Evolutionary conservation across 2,797 vertebrate genomes (phyloP).

Genomic region (Prionace glauca): DNA sequence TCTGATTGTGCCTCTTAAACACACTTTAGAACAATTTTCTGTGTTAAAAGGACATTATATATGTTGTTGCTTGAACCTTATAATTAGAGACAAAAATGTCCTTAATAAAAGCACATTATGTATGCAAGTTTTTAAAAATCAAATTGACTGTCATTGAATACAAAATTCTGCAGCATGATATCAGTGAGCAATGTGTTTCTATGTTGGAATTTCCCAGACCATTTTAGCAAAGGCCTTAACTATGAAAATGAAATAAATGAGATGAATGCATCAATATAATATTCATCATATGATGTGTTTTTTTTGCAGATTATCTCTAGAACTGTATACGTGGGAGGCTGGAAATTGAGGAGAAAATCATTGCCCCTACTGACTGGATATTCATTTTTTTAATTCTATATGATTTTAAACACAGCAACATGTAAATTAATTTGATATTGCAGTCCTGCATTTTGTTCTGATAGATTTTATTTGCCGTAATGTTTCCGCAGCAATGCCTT

Average conservation of each 20-base stretch:
- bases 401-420: background rate
- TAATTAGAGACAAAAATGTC: background rate
- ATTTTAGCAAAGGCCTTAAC: background rate
- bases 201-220: background rate
- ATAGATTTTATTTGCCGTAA: background rate
- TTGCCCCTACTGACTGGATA: background rate
- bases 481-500: background rate
- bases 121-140: background rate
- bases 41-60: too few relatives aligned
- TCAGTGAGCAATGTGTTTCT: background rate
- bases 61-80: background rate
- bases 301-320: background rate
- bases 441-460: background rate
- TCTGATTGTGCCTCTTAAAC: too few relatives aligned
- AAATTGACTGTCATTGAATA: background rate
- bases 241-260: background rate
- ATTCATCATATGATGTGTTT: background rate
- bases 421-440: background rate
- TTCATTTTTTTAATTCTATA: background rate
- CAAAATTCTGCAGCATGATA: background rate
- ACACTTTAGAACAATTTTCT: too few relatives aligned
- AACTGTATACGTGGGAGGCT: background rate
- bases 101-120: too few relatives aligned
- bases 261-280: background rate
- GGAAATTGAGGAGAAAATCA: background rate